These are phyloP conservation scores for Gymnorhina tibicen DNA, from an alignment of 2,113 vertebrate genomes.

Conservation along the genomic window DNA sequence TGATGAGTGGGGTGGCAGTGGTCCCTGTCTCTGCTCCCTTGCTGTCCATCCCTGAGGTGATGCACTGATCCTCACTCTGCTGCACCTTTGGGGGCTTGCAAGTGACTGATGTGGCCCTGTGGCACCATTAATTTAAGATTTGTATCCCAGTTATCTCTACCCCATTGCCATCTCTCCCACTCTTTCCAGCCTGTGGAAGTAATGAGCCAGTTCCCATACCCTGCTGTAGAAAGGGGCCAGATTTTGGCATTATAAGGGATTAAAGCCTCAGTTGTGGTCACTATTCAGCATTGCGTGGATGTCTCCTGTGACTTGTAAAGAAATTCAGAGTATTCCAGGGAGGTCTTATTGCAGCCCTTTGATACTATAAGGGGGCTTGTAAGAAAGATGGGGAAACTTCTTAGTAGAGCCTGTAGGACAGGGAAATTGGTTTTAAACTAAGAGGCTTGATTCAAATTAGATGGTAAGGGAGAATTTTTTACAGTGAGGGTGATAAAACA, in stretches of 20 bases:
- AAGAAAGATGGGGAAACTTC: neutral
- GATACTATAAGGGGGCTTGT: neutral
- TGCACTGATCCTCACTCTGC: neutral
- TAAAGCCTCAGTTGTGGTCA: neutral
- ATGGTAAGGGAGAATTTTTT: neutral
- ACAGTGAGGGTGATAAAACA: neutral
- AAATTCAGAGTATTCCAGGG: neutral
- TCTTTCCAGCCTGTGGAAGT: accelerated
- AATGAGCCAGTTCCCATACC: neutral
- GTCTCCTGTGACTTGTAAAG: neutral
- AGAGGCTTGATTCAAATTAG: neutral
- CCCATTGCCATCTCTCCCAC: neutral
- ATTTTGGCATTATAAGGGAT: neutral
- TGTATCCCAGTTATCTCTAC: neutral
- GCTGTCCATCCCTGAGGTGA: accelerated
- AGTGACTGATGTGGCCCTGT: neutral
- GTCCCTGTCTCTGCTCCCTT: neutral
- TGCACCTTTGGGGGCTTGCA: neutral
- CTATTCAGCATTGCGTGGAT: neutral
- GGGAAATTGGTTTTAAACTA: neutral
- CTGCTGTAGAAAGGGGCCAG: neutral
- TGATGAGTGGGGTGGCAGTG: neutral
- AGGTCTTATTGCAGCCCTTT: neutral
- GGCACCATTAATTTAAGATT: accelerated
- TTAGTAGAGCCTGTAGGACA: neutral